Percentiles rank a stretch among this genome's conserved stretches.
Conservation (phyloP, 1,140 invertebrate species). For the Aphelinus certus region DNA sequence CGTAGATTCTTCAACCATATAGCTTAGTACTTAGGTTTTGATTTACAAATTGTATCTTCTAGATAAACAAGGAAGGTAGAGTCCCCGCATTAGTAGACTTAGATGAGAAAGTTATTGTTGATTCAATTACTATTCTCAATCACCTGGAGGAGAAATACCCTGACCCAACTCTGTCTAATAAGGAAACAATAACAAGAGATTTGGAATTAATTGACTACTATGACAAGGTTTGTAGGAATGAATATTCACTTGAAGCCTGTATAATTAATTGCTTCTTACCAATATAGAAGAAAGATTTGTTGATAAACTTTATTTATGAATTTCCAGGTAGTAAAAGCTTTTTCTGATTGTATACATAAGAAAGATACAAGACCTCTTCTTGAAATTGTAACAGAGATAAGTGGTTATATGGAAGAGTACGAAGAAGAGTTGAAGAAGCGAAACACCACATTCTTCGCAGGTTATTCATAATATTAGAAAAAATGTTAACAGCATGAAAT, state of each 20-base stretch:
- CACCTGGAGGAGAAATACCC: slow-evolving; percentile 69
- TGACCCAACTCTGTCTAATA: slow-evolving; percentile 61
- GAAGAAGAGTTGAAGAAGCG: slow-evolving; percentile 52
- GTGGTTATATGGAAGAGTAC: slow-evolving; percentile 48
- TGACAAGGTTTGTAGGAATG: slow-evolving; percentile 48
- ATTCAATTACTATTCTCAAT: slow-evolving; percentile 67
- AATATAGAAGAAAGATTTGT: background rate
- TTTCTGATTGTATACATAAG: slow-evolving; percentile 49
- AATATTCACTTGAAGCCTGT: background rate
- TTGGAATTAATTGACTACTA: slow-evolving; percentile 64
- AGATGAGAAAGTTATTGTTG: slow-evolving; percentile 61
- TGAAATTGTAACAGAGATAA: slow-evolving; percentile 49
- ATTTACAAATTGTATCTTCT: slow-evolving; percentile 16
- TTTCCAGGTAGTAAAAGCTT: slow-evolving; percentile 47
- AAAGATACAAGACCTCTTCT: slow-evolving; percentile 49
- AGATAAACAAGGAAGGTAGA: slow-evolving; percentile 69
- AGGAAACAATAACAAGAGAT: slow-evolving; percentile 63
- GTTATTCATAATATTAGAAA: slow-evolving; percentile 32
- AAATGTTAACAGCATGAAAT: background rate
- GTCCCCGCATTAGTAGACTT: slow-evolving; percentile 68
- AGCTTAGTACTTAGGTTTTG: background rate
- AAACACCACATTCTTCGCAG: slow-evolving; percentile 53
- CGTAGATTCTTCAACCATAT: background rate
- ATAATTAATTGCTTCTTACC: background rate
- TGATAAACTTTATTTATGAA: slow-evolving; percentile 4